A percentile compares a stretch with the other conserved stretches of the same genome.
Evolutionary conservation across 2,888 invertebrate genomes (phyloP).

Genomic region (Gibbula magus): DNA sequence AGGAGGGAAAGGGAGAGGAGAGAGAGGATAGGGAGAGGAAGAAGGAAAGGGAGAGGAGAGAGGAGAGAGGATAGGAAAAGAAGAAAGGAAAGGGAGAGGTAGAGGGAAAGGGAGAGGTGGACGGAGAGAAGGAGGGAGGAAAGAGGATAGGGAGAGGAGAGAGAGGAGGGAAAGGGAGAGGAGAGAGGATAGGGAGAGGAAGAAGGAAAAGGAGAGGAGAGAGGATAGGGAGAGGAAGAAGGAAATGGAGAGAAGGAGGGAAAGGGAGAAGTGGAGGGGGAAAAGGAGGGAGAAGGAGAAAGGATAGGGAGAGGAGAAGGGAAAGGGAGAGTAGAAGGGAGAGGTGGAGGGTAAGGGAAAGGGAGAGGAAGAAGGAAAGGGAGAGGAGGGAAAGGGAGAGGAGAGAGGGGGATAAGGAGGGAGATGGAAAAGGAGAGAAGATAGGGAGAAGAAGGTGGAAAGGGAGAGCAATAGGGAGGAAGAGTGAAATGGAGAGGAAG

Average conservation of each 20-base stretch:
- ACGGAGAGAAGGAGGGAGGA: neutral
- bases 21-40: neutral
- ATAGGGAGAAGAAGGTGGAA: neutral
- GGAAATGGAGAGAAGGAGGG: conserved; percentile 22
- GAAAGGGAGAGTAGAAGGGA: conserved; percentile 25
- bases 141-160: neutral
- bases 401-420: neutral
- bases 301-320: conserved; percentile 26
- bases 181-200: conserved; percentile 16
- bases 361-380: neutral
- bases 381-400: neutral
- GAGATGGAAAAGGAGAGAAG: neutral
- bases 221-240: neutral
- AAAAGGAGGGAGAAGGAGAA: conserved; percentile 24
- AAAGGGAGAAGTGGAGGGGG: conserved; percentile 21
- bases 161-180: neutral
- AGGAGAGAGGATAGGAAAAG: neutral
- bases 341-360: neutral
- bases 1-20: neutral
- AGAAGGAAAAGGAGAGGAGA: conserved; percentile 25
- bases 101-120: neutral
- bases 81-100: neutral
- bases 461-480: no score
- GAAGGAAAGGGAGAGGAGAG: neutral
- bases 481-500: neutral